These are phyloP conservation scores for Actinernus sp. DNA, from an alignment of 92 coral and sea anemone genomes.

Conservation along the genomic window DNA sequence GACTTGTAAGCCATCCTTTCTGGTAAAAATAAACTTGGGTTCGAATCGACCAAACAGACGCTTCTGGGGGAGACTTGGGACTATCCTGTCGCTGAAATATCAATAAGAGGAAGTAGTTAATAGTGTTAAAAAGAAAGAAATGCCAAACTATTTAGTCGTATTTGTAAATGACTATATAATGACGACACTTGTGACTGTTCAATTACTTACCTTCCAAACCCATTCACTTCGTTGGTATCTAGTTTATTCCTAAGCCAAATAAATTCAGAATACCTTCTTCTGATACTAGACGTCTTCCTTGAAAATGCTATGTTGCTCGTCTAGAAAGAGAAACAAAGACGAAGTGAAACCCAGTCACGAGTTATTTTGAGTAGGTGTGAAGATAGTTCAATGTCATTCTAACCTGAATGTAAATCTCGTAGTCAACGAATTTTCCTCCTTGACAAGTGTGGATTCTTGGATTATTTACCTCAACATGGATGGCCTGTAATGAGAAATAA, in stretches of 20 bases:
- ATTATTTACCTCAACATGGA: slow-evolving; percentile 62
- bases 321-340: slow-evolving; percentile 36
- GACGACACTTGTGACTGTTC: no score
- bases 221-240: slow-evolving; percentile 79
- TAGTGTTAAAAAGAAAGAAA: not conserved
- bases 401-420: slow-evolving; percentile 90
- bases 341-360: not conserved
- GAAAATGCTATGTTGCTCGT: slow-evolving; percentile 89
- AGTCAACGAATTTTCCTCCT: slow-evolving; percentile 85
- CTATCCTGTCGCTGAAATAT: slow-evolving; percentile 45
- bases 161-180: no score
- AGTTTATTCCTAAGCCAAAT: slow-evolving; percentile 89
- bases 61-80: slow-evolving; percentile 90
- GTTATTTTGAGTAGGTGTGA: no score
- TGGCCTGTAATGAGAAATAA: slow-evolving; percentile 30
- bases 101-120: not conserved
- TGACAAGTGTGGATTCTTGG: slow-evolving; percentile 76
- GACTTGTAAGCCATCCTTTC: slow-evolving; percentile 77
- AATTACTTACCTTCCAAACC: slow-evolving; percentile 74
- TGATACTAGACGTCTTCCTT: slow-evolving; percentile 75
- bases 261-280: slow-evolving; percentile 94
- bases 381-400: no score
- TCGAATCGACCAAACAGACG: slow-evolving; percentile 81
- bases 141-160: no score
- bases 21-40: slow-evolving; percentile 66